These are phyloP conservation scores for Portevinia maculata DNA, from an alignment of 2,888 invertebrate genomes.

Conservation along the genomic window DNA sequence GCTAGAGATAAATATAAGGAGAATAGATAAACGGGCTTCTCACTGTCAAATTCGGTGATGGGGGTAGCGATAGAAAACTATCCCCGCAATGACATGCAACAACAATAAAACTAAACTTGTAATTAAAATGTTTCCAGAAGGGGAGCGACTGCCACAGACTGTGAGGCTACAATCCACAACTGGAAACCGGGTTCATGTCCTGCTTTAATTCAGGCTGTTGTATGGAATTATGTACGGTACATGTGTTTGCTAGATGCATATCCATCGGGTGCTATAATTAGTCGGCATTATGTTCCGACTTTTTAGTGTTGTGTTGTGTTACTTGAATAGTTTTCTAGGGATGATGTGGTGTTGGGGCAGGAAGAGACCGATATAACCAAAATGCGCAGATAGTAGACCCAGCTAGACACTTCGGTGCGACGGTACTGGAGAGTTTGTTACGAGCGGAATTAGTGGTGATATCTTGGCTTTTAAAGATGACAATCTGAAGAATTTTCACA, in stretches of 20 bases:
- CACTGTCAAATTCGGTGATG: not conserved
- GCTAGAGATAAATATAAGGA: conserved; percentile 42
- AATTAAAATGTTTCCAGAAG: conserved; percentile 67
- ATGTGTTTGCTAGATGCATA: conserved; percentile 42
- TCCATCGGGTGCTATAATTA: conserved; percentile 60
- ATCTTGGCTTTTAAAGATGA: conserved; percentile 53
- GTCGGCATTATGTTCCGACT: conserved; percentile 65
- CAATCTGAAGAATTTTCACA: conserved; percentile 72
- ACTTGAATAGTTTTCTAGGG: conserved; percentile 59
- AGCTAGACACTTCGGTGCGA: conserved; percentile 59
- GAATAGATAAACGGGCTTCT: conserved; percentile 27
- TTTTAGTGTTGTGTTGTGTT: conserved; percentile 56
- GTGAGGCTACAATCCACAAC: conserved; percentile 16
- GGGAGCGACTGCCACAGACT: conserved; percentile 19
- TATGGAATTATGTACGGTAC: conserved; percentile 13
- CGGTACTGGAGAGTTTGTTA: conserved; percentile 21
- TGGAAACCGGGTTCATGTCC: conserved; percentile 41
- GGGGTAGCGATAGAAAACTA: conserved; percentile 21
- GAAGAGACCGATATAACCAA: conserved; percentile 35
- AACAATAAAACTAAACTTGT: conserved; percentile 65
- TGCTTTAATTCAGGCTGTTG: conserved; percentile 8
- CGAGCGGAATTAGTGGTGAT: conserved; percentile 58
- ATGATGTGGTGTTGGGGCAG: not conserved
- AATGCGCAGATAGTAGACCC: conserved; percentile 35
- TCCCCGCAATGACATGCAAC: conserved; percentile 55